Evolutionary conservation across 2,888 invertebrate species (phyloP).

Genomic region (Drosophila kanekoi): DNA sequence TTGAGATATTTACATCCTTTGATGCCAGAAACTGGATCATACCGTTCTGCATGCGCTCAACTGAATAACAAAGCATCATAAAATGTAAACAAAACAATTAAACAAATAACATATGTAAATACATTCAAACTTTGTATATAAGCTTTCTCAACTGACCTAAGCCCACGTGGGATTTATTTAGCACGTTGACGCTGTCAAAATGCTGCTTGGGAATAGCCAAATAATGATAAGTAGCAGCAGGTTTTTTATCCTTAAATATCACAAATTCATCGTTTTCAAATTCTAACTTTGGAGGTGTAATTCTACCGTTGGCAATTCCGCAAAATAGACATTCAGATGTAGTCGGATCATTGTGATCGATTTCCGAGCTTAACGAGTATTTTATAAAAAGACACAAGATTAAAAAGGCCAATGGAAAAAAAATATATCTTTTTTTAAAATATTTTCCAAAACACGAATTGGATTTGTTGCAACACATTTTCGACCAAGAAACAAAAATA

Average conservation of each 20-base stretch:
- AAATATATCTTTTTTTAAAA: constrained; percentile 25
- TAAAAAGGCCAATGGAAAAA: background rate
- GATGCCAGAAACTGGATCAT: constrained; percentile 85
- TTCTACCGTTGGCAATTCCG: constrained; percentile 88
- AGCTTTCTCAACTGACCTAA: constrained; percentile 87
- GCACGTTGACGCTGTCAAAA: constrained; percentile 89
- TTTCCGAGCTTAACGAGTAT: constrained; percentile 18
- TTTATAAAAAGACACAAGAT: constrained; percentile 16
- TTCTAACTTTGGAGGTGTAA: constrained; percentile 87
- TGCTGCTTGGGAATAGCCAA: constrained; percentile 92
- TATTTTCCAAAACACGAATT: background rate
- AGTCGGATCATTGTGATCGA: background rate
- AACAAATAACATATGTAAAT: background rate
- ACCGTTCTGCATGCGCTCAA: constrained; percentile 88
- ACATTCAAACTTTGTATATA: constrained; percentile 7
- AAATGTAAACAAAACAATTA: background rate
- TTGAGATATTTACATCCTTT: constrained; percentile 85
- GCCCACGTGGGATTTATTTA: constrained; percentile 88
- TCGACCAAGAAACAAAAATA: constrained; percentile 16
- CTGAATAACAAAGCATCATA: constrained; percentile 84
- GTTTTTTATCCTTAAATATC: constrained; percentile 93
- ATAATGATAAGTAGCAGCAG: constrained; percentile 92
- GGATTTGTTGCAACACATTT: constrained; percentile 16
- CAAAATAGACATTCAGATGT: constrained; percentile 89
- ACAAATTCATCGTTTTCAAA: constrained; percentile 91